Evolutionary conservation across 2,113 vertebrate genomes (phyloP).

Genomic region (Microtus richardsoni): DNA sequence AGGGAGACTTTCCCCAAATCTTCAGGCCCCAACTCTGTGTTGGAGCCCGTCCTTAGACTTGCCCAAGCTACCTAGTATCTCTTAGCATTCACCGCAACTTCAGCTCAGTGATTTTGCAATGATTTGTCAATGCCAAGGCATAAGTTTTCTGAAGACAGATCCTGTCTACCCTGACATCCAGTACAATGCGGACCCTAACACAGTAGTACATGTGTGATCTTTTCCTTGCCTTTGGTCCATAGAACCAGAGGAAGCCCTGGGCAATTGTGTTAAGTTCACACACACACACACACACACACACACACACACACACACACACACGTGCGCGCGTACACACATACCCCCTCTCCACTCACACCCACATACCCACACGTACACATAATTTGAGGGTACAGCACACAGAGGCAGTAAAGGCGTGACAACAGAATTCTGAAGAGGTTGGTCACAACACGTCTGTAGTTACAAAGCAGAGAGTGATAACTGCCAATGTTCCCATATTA

Average conservation of each 20-base stretch:
- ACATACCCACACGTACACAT: background rate
- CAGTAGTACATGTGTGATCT: background rate
- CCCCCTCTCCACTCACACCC: no score
- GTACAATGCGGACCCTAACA: background rate
- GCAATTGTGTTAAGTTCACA: background rate
- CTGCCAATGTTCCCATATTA: background rate
- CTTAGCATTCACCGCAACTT: background rate
- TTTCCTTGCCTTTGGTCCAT: background rate
- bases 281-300: background rate
- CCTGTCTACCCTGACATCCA: background rate
- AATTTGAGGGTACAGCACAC: background rate
- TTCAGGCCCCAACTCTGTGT: background rate
- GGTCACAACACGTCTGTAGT: background rate
- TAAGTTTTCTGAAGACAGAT: background rate
- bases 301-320: background rate
- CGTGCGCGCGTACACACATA: no score
- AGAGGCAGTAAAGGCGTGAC: background rate
- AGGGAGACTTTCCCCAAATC: conserved; percentile 56
- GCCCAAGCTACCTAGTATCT: background rate
- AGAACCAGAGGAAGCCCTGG: background rate
- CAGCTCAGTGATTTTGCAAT: background rate
- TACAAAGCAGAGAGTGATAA: background rate
- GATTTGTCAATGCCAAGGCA: background rate
- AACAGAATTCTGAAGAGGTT: background rate
- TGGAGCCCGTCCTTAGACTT: background rate